Conservation (phyloP, 2,888 invertebrate species). For the Ormyrus nitidulus region DNA sequence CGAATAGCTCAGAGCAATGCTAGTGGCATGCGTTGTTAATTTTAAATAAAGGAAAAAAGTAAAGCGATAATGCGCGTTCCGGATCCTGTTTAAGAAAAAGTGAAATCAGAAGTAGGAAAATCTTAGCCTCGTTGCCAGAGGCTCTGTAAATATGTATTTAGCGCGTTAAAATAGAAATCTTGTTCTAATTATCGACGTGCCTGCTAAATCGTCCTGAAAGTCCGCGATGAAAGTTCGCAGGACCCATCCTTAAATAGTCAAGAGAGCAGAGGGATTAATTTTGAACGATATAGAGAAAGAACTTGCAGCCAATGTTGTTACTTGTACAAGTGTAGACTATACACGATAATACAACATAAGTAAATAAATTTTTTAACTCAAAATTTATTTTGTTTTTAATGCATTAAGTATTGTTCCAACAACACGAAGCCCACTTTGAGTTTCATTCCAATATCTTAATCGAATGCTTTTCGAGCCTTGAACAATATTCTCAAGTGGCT, state of each 20-base stretch:
- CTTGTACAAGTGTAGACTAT: constrained; percentile 45
- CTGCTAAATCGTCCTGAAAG: constrained; percentile 68
- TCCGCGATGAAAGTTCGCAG: constrained; percentile 58
- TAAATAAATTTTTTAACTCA: constrained; percentile 42
- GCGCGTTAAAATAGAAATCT: constrained; percentile 74
- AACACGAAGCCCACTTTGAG: neutral
- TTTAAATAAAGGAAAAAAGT: constrained; percentile 48
- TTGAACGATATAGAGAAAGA: constrained; percentile 40
- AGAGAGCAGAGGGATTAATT: constrained; percentile 53
- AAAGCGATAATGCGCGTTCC: constrained; percentile 64
- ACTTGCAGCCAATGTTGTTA: constrained; percentile 50
- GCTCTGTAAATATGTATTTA: constrained; percentile 75
- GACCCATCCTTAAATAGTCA: constrained; percentile 56
- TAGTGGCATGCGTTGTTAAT: constrained; percentile 55
- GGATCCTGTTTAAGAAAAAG: constrained; percentile 60
- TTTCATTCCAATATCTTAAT: constrained; percentile 7
- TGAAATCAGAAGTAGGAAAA: constrained; percentile 58
- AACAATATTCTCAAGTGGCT: constrained; percentile 15
- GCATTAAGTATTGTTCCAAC: neutral
- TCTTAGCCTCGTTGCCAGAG: constrained; percentile 63
- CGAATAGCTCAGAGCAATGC: constrained; percentile 53
- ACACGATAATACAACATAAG: constrained; percentile 31
- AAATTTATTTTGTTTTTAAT: constrained; percentile 21
- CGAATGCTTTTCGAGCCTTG: neutral
- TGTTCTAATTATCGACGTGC: constrained; percentile 72